Evolutionary conservation across 2,113 vertebrate genomes (phyloP).

Genomic region (Chloropsis hardwickii): DNA sequence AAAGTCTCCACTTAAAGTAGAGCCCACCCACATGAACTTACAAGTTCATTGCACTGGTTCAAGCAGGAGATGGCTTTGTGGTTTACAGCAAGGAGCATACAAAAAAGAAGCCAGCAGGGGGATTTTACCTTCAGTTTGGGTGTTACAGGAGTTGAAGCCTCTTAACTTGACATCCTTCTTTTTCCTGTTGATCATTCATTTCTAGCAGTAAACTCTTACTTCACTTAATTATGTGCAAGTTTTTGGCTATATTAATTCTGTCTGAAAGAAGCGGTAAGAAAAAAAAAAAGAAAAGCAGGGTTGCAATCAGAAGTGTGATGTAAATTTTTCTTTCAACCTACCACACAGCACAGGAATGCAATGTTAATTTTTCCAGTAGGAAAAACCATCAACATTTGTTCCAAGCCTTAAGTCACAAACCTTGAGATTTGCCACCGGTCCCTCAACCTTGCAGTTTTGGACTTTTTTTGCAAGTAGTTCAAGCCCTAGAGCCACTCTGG

Average conservation of each 20-base stretch:
- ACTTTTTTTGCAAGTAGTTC: background rate
- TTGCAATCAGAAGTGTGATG: background rate
- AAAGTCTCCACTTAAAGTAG: background rate
- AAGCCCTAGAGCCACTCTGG: background rate
- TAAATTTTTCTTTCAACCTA: background rate
- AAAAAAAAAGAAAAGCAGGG: background rate
- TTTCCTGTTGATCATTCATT: background rate
- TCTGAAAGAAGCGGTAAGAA: background rate
- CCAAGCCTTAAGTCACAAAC: background rate
- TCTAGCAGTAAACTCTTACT: background rate
- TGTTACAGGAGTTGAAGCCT: background rate
- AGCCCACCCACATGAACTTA: background rate
- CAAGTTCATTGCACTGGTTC: background rate
- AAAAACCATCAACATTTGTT: background rate
- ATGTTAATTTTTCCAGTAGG: background rate
- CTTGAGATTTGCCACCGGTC: background rate
- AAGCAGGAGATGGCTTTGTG: background rate
- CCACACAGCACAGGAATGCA: background rate
- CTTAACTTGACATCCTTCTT: background rate
- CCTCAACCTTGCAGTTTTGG: background rate
- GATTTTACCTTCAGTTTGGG: constrained; percentile 21
- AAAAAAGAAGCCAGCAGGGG: background rate
- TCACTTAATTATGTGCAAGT: background rate
- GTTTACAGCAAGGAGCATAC: background rate
- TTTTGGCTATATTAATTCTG: background rate